Conservation (phyloP, 1,140 invertebrate genomes). For the Zaprionus inermis region DNA sequence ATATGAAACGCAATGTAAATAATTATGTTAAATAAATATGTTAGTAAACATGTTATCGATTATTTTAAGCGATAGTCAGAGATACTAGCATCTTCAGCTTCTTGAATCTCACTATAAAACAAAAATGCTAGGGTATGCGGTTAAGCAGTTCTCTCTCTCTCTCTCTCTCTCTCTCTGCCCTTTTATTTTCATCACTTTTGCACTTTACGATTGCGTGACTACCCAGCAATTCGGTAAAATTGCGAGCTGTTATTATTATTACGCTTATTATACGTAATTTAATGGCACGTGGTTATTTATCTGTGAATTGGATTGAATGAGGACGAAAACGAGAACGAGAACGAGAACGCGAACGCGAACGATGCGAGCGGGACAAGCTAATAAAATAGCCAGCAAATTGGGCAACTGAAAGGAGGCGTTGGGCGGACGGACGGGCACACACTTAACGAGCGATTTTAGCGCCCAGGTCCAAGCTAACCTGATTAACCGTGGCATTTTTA, state of each 20-base stretch:
- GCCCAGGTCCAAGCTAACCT: slow-evolving; percentile 3
- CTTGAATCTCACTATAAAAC: no score
- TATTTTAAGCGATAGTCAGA: no score
- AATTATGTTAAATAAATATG: no score
- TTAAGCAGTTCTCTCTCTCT: no score
- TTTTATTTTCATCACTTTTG: slow-evolving; percentile 5
- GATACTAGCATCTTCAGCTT: no score
- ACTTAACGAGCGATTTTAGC: not conserved
- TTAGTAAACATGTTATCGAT: no score
- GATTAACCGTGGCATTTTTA: slow-evolving; percentile 22
- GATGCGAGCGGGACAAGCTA: slow-evolving; percentile 7
- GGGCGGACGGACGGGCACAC: not conserved
- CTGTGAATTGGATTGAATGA: slow-evolving; percentile 24
- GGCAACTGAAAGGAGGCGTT: not conserved
- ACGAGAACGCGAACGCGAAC: no score
- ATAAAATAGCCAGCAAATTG: slow-evolving; percentile 11
- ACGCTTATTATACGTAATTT: slow-evolving; percentile 31
- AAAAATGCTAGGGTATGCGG: not conserved
- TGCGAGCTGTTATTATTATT: slow-evolving; percentile 5
- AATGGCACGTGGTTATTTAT: slow-evolving; percentile 31
- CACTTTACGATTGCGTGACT: slow-evolving; percentile 27
- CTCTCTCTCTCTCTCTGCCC: no score
- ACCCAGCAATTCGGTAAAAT: not conserved
- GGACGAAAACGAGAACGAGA: not conserved
- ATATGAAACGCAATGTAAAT: no score